These are phyloP conservation scores for Picathartes gymnocephalus DNA, from an alignment of 2,113 vertebrate genomes.

Conservation along the genomic window DNA sequence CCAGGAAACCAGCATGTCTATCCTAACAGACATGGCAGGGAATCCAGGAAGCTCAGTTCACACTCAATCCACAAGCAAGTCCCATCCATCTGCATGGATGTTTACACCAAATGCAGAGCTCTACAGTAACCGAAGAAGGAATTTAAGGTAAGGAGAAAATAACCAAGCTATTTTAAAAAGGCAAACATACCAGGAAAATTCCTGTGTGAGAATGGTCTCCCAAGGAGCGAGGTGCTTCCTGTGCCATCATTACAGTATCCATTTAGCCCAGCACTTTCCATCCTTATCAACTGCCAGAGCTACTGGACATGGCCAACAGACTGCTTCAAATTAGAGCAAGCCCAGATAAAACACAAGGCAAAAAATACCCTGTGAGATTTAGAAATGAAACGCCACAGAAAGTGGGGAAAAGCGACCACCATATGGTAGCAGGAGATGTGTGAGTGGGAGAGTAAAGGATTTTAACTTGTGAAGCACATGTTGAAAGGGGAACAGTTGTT, in stretches of 20 bases:
- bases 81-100: neutral
- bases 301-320: slow-evolving; percentile 18
- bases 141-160: slow-evolving; percentile 38
- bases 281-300: slow-evolving; percentile 6
- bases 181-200: slow-evolving; percentile 1
- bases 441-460: slow-evolving; percentile 41
- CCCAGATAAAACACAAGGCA: slow-evolving; percentile 53
- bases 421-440: slow-evolving; percentile 34
- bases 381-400: neutral
- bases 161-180: slow-evolving; percentile 23
- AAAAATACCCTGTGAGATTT: slow-evolving; percentile 44
- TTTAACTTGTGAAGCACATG: slow-evolving; percentile 53
- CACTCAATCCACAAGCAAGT: neutral
- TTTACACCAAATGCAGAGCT: neutral
- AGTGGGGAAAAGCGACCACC: slow-evolving; percentile 9
- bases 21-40: neutral
- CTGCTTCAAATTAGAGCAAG: slow-evolving; percentile 35
- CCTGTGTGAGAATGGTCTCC: slow-evolving; percentile 10
- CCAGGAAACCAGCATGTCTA: neutral
- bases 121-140: neutral
- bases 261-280: neutral
- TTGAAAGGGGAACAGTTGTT: slow-evolving; percentile 58
- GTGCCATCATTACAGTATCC: neutral
- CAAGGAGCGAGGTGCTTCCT: neutral
- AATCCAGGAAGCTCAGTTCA: slow-evolving; percentile 3